These are phyloP conservation scores for Melieria picta DNA, from an alignment of 2,888 invertebrate genomes.

Conservation along the genomic window DNA sequence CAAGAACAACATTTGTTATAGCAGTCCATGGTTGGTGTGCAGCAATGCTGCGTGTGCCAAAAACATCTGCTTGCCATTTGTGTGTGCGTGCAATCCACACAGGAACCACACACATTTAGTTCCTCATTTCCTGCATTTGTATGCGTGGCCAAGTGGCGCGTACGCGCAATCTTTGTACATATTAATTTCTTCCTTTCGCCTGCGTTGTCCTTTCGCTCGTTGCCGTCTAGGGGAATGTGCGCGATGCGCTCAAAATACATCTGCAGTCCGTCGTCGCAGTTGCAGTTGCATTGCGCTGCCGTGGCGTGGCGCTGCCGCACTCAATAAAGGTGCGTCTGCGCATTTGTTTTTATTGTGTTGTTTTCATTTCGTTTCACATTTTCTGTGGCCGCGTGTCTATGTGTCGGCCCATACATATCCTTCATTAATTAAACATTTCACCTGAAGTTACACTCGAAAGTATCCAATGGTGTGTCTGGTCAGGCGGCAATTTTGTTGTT, in stretches of 20 bases:
- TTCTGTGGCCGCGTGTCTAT: constrained; percentile 20
- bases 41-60: constrained; percentile 43
- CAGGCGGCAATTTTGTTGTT: too few relatives aligned
- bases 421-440: constrained; percentile 41
- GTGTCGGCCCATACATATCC: constrained; percentile 13
- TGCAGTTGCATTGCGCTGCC: constrained; percentile 9
- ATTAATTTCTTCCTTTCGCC: constrained; percentile 29
- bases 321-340: constrained; percentile 37
- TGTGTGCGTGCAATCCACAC: constrained; percentile 8
- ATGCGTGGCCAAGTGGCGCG: constrained; percentile 33
- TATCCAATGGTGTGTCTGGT: background rate
- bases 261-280: constrained; percentile 36
- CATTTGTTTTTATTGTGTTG: constrained; percentile 1
- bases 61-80: constrained; percentile 43
- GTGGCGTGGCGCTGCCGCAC: background rate
- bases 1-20: too few relatives aligned
- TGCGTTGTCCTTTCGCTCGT: constrained; percentile 5
- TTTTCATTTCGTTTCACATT: constrained; percentile 5
- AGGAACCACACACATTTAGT: constrained; percentile 45
- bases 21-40: background rate
- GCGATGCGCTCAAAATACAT: constrained; percentile 36
- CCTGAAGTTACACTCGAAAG: constrained; percentile 19
- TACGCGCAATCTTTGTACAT: background rate
- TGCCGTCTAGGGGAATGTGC: constrained; percentile 17
- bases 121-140: constrained; percentile 44